A percentile compares a stretch with the other conserved stretches of the same genome.
These are phyloP conservation scores for Tetranychus cinnabarinus DNA, from an alignment of 1,140 invertebrate species.

Conservation along the genomic window DNA sequence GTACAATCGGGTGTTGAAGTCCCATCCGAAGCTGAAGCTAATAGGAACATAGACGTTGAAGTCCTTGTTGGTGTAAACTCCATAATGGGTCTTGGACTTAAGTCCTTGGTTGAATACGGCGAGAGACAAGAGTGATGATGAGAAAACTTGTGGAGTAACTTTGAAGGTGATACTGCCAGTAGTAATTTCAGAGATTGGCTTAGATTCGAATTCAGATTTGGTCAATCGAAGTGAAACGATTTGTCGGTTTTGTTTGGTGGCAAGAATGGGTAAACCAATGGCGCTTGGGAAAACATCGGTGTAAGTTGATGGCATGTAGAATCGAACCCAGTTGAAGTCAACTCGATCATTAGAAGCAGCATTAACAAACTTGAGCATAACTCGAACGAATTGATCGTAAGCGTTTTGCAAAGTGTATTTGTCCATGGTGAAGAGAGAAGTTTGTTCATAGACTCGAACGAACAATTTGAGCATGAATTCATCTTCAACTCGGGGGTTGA, in stretches of 20 bases:
- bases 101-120: background rate
- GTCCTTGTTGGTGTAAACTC: too few species aligned
- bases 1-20: too few species aligned
- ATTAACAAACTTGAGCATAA: background rate
- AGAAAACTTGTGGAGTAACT: background rate
- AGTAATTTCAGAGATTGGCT: background rate
- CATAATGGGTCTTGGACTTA: too few species aligned
- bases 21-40: too few species aligned
- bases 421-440: constrained; percentile 9
- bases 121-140: background rate
- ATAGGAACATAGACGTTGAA: too few species aligned
- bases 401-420: constrained; percentile 3
- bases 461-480: constrained; percentile 9
- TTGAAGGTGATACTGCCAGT: background rate
- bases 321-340: background rate
- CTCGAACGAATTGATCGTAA: constrained; percentile 5
- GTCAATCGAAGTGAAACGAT: background rate
- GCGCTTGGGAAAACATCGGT: background rate
- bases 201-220: background rate
- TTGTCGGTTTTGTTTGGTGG: background rate
- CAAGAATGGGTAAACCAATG: background rate
- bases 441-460: constrained; percentile 11
- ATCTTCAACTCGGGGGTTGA: constrained; percentile 1
- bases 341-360: background rate
- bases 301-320: background rate